Conservation (phyloP, 2,113 vertebrate genomes). For the cattle (Bos taurus) region DNA sequence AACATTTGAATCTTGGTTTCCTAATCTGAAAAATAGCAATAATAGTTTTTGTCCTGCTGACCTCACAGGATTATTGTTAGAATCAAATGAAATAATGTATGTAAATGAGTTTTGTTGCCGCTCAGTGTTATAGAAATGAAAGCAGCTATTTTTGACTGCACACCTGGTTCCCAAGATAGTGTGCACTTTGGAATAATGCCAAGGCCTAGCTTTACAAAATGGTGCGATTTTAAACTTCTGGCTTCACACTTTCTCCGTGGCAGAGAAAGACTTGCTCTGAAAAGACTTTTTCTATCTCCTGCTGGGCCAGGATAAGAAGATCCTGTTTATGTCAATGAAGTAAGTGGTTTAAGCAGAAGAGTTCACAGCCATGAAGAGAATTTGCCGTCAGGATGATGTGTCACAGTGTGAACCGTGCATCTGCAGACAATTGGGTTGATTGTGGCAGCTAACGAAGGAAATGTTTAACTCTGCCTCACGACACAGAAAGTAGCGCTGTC, state of each 20-base stretch:
- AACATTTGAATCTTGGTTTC: constrained; percentile 24
- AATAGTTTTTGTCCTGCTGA: constrained; percentile 29
- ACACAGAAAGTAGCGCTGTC: not conserved
- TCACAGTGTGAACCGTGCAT: not conserved
- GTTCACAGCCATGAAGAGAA: not conserved
- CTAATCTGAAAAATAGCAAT: constrained; percentile 29
- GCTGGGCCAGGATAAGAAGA: not conserved
- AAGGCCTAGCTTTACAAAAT: constrained; percentile 24
- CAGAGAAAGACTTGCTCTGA: not conserved
- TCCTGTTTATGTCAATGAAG: not conserved
- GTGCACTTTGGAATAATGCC: constrained; percentile 13
- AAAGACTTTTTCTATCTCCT: not conserved
- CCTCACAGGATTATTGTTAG: constrained; percentile 62
- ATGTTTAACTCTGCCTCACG: not conserved
- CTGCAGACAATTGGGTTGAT: not conserved
- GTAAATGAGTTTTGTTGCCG: constrained; percentile 64
- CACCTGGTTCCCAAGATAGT: constrained; percentile 58
- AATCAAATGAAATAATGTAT: constrained; percentile 62
- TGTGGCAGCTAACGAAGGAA: not conserved
- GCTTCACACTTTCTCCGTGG: not conserved
- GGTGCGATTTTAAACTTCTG: not conserved
- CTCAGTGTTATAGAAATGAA: constrained; percentile 55
- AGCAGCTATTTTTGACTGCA: constrained; percentile 49
- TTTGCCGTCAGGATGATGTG: not conserved
- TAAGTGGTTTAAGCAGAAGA: not conserved